Percentiles rank a stretch among this genome's conserved stretches.
These are phyloP conservation scores for Stylophora pistillata DNA, from an alignment of 64 coral and sea anemone genomes.

Conservation along the genomic window DNA sequence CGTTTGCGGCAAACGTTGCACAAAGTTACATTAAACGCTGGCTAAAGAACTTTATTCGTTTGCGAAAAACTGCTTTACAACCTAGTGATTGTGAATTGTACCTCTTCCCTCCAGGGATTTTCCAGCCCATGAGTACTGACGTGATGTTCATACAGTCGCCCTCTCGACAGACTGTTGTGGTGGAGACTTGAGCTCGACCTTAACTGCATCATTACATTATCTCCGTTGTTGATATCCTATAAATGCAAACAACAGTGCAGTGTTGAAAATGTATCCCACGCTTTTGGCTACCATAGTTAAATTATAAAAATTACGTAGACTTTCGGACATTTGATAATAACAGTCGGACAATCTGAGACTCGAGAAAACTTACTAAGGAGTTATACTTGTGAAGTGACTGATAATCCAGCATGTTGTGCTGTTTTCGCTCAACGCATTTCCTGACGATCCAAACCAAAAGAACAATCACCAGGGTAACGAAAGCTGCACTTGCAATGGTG, in stretches of 20 bases:
- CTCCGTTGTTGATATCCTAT: background rate
- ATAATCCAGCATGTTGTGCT: background rate
- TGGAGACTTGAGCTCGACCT: background rate
- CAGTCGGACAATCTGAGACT: too few relatives aligned
- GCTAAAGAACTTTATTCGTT: background rate
- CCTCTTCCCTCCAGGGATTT: conserved; percentile 47
- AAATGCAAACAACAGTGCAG: background rate
- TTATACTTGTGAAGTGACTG: background rate
- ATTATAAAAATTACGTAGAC: too few relatives aligned
- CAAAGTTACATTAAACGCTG: background rate
- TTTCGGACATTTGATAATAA: too few relatives aligned
- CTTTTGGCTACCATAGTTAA: too few relatives aligned
- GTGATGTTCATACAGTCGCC: conserved; percentile 32
- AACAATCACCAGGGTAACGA: conserved; percentile 1
- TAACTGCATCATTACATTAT: conserved; percentile 48
- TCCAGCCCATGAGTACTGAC: conserved; percentile 53
- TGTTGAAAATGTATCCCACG: background rate
- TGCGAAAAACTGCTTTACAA: background rate
- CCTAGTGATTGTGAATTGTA: background rate
- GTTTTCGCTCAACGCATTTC: background rate
- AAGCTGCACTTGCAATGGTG: background rate
- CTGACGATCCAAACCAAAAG: conserved; percentile 14
- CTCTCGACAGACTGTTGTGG: conserved; percentile 1
- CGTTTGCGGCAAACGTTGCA: too few relatives aligned
- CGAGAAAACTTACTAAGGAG: background rate